Conservation (phyloP, 2,113 vertebrate species). For the Atractosteus spatula region DNA sequence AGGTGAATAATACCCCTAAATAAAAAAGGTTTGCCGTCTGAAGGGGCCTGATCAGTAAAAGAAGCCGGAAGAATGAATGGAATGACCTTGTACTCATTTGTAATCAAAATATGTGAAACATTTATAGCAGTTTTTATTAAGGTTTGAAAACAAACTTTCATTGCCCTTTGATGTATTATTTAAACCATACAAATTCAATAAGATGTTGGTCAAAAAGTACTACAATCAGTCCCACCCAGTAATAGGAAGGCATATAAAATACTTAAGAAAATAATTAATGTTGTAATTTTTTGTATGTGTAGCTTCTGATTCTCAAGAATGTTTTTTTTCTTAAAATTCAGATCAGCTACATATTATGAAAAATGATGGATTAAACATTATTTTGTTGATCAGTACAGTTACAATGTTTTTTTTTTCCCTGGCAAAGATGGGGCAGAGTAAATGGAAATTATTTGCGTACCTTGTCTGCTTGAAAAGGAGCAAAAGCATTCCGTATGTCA, state of each 20-base stretch:
- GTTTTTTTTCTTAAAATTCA: no score
- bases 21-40: constrained; percentile 47
- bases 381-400: no score
- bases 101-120: neutral
- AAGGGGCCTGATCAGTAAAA: neutral
- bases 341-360: no score
- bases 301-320: no score
- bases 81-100: neutral
- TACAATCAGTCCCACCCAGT: no score
- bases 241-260: no score
- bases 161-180: neutral
- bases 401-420: neutral
- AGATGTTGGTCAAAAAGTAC: no score
- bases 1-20: constrained; percentile 50
- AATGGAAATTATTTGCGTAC: neutral
- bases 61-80: neutral
- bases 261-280: no score
- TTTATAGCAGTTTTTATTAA: neutral
- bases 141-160: neutral
- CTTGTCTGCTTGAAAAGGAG: neutral
- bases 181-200: no score
- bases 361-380: no score
- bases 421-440: neutral
- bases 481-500: constrained; percentile 59
- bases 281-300: no score